Percentiles rank a stretch among this genome's conserved stretches.
phyloP scores from a whole-genome alignment of 2,113 vertebrate genomes.

The Tragelaphus buxtoni region DNA sequence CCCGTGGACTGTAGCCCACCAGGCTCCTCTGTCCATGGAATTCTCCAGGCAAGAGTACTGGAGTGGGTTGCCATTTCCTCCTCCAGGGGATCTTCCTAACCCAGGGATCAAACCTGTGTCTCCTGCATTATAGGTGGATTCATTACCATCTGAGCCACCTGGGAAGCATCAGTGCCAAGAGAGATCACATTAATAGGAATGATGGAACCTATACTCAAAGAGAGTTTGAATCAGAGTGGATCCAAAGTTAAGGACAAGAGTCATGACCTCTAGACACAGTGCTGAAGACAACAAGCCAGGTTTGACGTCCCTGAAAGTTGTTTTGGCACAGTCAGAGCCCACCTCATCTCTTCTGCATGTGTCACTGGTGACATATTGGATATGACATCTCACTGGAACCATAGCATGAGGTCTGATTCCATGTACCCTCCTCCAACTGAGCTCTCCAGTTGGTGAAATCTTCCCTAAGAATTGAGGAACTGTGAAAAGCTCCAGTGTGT shows the following conservation, averaged over 20 bases:
- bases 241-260: neutral
- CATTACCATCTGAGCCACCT: neutral
- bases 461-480: neutral
- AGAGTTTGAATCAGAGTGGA: neutral
- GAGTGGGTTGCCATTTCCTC: neutral
- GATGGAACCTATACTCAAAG: neutral
- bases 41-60: neutral
- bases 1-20: rapidly evolving
- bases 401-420: neutral
- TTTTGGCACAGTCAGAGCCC: neutral
- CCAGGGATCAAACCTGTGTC: neutral
- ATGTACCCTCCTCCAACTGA: neutral
- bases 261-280: neutral
- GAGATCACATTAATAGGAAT: neutral
- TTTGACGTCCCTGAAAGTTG: neutral
- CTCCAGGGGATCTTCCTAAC: neutral
- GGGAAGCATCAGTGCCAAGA: neutral
- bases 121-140: neutral
- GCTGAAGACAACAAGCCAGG: neutral
- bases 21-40: neutral
- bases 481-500: neutral
- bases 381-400: neutral
- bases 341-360: neutral
- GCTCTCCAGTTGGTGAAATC: neutral
- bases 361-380: neutral